Evolutionary conservation across 1,140 invertebrate genomes (phyloP), one percentile per base, ranked within the genome.

Genomic region (Bombus picipes): DNA sequence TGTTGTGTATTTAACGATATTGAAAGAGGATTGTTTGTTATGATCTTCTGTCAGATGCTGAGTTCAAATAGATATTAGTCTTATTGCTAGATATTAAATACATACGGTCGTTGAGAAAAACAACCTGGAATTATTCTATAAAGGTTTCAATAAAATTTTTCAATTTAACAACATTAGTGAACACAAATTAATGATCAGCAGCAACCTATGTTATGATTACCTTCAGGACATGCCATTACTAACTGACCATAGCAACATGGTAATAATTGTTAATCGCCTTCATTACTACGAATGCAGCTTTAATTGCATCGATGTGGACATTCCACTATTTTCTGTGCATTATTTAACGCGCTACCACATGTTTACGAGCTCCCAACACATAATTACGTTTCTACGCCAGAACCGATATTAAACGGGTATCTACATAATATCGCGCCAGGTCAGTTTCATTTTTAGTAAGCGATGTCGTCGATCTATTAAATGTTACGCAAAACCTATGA

Each of bases 401-500:
- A 41, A 28, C 74, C 62, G 57, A 70, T 86, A 66, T 80, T 68
- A 76, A 88, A n/a, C 37, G 71, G 28, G 73, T 47, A 41, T 28
- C 47, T 39, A 59, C 22, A 70, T 62, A 66, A 83, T 88, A 83
- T 62, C 39, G 37, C 68, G 66, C 5, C 77, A 85, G 59, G 77
- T 88, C 47, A 74, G 71, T 83, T 77, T 85, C 78, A 78, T 81
- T 77, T 81, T 85, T 71, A 89, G 70, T 79, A 75, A 73, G 73
- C 12, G 62, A 62, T 53, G 39, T 28, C 77, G 15, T 15, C 12
- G 6, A 47, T 28, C 32, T 18, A 62, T 62, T 53, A 72, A 81
- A 73, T n/a, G 15, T 34, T 81, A 3, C 15, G 8, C 2, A 10
- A 9, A 53, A 18, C 25, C 65, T 68, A 15, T 10, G 15, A 32